Evolutionary conservation across 2,113 vertebrate species (phyloP).

Genomic region (Dicrurus megarhynchus): DNA sequence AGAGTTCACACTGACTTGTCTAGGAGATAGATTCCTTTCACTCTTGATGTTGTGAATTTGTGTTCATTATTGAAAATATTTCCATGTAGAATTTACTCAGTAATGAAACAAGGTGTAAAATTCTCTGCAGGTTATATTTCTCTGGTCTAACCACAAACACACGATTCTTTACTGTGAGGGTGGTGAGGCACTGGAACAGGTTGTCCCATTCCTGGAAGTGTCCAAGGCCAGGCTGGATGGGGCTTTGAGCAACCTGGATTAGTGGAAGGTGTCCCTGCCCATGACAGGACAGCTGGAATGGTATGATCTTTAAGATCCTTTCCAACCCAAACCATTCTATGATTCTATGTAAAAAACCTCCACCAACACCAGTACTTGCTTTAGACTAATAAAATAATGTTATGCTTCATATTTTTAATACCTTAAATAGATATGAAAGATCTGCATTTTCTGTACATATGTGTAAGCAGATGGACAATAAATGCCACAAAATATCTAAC

Average conservation of each 20-base stretch:
- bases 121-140: neutral
- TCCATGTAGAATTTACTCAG: neutral
- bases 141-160: neutral
- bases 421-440: neutral
- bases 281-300: neutral
- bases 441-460: neutral
- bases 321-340: neutral
- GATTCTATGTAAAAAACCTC: neutral
- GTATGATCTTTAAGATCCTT: neutral
- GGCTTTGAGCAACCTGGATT: neutral
- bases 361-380: neutral
- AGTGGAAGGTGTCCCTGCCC: neutral
- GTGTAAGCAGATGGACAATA: neutral
- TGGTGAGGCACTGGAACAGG: neutral
- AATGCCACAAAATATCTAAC: neutral
- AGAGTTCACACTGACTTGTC: neutral
- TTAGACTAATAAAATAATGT: neutral
- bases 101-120: neutral
- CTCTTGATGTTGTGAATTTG: neutral
- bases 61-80: neutral
- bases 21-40: neutral
- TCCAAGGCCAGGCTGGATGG: neutral
- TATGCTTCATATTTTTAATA: neutral
- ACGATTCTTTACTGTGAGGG: neutral
- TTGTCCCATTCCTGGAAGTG: neutral